phyloP scores from a whole-genome alignment of 2,113 vertebrate genomes.

The Equus przewalskii region DNA sequence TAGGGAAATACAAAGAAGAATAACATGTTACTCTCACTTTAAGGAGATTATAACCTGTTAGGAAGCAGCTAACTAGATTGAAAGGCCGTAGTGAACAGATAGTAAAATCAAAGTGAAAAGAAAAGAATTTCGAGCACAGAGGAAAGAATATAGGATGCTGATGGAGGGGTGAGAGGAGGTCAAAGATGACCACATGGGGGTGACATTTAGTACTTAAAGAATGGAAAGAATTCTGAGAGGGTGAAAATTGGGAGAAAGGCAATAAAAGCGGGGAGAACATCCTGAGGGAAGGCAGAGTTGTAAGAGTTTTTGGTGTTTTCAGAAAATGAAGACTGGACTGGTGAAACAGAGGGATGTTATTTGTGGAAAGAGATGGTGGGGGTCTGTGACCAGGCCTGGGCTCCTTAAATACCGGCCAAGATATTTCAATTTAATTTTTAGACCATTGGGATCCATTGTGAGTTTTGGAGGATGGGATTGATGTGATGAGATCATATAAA shows the following conservation, averaged over 20 bases:
- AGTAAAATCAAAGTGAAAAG: not conserved
- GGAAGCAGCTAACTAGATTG: not conserved
- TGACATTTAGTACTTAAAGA: not conserved
- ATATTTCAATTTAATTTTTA: not conserved
- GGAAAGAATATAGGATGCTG: not conserved
- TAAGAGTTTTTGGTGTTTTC: not conserved
- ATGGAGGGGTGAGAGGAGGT: not conserved
- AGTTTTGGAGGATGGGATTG: not conserved
- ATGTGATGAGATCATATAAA: not conserved
- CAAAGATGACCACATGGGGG: not conserved
- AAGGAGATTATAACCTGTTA: not conserved
- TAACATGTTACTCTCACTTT: not conserved
- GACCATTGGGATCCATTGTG: not conserved
- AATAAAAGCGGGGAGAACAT: not conserved
- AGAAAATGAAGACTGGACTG: not conserved
- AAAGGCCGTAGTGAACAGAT: not conserved
- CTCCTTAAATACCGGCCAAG: not conserved
- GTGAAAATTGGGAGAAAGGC: not conserved
- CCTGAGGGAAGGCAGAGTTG: not conserved
- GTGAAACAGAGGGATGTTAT: not conserved
- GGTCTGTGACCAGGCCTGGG: not conserved
- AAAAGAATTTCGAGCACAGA: not conserved
- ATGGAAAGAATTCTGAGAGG: conserved; percentile 5
- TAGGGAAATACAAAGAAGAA: not conserved
- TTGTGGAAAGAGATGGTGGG: not conserved